phyloP scores from a whole-genome alignment of 2,797 vertebrate species.

The Leucoraja ocellata region DNA sequence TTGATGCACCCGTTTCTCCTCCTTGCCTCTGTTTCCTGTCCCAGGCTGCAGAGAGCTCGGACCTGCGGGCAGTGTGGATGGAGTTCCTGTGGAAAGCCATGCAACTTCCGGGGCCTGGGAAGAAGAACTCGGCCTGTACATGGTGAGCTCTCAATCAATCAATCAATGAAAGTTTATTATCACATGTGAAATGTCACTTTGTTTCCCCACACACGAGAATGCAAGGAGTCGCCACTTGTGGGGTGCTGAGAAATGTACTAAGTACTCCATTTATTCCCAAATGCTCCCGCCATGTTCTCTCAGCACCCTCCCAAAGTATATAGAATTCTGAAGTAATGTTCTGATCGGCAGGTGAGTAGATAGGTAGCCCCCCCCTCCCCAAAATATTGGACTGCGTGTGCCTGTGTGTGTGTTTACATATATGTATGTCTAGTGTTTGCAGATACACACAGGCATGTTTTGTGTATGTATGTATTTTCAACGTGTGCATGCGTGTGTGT shows the following conservation, averaged over 20 bases:
- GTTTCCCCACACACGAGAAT: too few species aligned
- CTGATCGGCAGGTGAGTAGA: too few species aligned
- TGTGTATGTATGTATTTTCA: background rate
- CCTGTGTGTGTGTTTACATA: background rate
- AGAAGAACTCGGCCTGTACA: constrained; percentile 26
- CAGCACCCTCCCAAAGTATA: too few species aligned
- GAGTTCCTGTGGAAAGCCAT: constrained; percentile 59
- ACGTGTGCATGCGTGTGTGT: constrained; percentile 39
- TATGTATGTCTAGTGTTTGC: too few species aligned
- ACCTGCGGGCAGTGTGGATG: constrained; percentile 59
- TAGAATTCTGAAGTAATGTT: too few species aligned
- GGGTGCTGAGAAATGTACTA: too few species aligned
- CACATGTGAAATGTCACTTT: too few species aligned
- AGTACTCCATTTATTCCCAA: too few species aligned
- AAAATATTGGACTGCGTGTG: background rate
- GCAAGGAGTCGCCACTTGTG: too few species aligned
- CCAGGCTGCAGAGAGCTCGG: constrained; percentile 59
- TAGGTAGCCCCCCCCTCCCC: too few species aligned
- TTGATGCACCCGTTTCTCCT: background rate
- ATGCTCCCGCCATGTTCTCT: too few species aligned
- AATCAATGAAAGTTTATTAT: too few species aligned
- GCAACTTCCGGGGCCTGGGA: constrained; percentile 46
- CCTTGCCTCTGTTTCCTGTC: background rate
- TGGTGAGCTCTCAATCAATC: constrained; percentile 45
- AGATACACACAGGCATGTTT: background rate